A percentile compares a stretch with the other conserved stretches of the same genome.
These are phyloP conservation scores for Lytechinus variegatus DNA, from an alignment of 35 echinoderm and acorn worm species.

Conservation along the genomic window DNA sequence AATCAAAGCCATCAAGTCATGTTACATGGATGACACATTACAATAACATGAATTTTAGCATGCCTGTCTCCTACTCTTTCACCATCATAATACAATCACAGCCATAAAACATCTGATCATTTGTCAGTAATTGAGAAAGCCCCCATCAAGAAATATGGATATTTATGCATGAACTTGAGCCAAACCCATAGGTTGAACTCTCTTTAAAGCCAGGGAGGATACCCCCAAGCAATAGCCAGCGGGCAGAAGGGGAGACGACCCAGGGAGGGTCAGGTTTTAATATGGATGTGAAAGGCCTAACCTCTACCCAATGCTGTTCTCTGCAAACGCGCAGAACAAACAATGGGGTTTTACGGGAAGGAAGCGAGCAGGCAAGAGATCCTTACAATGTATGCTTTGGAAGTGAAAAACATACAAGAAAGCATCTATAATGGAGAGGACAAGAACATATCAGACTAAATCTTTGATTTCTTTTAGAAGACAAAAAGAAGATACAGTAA, in stretches of 20 bases:
- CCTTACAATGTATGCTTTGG: background rate
- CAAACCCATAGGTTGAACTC: background rate
- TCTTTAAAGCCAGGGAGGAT: background rate
- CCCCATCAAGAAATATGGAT: constrained; percentile 3
- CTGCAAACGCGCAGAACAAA: background rate
- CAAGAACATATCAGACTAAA: background rate
- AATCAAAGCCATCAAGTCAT: background rate
- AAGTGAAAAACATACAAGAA: background rate
- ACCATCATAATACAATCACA: background rate
- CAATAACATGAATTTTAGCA: constrained; percentile 6
- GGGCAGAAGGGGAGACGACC: background rate
- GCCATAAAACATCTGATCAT: background rate
- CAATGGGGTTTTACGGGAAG: background rate
- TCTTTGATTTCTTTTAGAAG: background rate
- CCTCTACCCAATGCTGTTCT: background rate
- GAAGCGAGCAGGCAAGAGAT: background rate
- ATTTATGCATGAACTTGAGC: constrained; percentile 4
- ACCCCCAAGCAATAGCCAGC: background rate
- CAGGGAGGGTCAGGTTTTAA: constrained; percentile 3
- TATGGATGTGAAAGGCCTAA: background rate
- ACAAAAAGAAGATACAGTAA: background rate
- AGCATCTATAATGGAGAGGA: background rate
- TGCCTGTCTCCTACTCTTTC: background rate
- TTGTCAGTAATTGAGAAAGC: background rate
- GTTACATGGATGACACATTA: constrained; percentile 13